Evolutionary conservation across 2,113 vertebrate genomes (phyloP), one percentile per base, ranked within the genome.

Genomic region (Triplophysa tibetana): DNA sequence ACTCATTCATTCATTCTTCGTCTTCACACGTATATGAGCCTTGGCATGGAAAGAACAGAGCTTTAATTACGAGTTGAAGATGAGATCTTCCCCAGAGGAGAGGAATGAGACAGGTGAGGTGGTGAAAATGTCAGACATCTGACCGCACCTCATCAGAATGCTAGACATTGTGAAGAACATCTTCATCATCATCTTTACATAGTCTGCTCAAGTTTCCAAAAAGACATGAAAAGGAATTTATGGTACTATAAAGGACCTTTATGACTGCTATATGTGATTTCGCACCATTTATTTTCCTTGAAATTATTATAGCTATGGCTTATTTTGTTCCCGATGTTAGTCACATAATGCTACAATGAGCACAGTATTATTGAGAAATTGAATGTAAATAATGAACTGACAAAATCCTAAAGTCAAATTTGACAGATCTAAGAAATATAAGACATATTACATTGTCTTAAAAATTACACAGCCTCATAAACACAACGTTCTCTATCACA

Each of bases 121-220:
- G 62, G 11, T 12, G 78, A 64, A 58, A 76, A 81, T 81, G 79
- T 74, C 70, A 60, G 61, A 68, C 9, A 58, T 68, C 70, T 58
- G 26, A 78, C 33, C n/a, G 29, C 48, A 41, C 62, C 48, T 66
- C 2, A 48, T 75, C 73, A 50, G 23, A 75, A 63, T 63, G 4
- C 6, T 48, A 8, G 60, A 75, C 58, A n/a, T 63, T 19, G 14
- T 75, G 2, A 17, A 76, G 13, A 23, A 77, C 2, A 5, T 50
- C 24, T 77, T 19, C 43, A 45, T 45, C 43, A n/a, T 50, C 61
- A 21, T 23, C 11, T 17, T 38, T n/a, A 52, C 43, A 77, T 33
- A 45, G 2, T 50, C 21, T 29, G 23, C 38, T 64, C 73, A 50
- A 48, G 23, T 13, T 41, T 7, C n/a, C 8, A 38, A n/a, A 1